Conservation (phyloP, 1,140 invertebrate species). For the Nasonia longicornis region DNA sequence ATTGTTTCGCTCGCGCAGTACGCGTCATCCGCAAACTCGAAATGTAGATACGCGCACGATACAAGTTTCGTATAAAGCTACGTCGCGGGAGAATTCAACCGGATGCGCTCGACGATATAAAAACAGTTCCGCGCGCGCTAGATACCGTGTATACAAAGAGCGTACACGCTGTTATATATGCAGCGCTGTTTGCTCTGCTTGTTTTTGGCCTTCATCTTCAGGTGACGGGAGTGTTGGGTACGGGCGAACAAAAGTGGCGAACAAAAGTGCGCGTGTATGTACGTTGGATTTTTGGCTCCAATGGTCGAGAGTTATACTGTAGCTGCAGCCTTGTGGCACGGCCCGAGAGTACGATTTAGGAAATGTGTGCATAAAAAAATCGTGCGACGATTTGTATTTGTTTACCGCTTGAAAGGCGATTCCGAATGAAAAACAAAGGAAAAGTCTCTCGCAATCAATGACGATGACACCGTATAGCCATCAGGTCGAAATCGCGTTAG, state of each 20-base stretch:
- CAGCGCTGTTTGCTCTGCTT: not conserved
- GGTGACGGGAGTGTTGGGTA: not conserved
- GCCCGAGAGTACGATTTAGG: no score
- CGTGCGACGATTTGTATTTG: no score
- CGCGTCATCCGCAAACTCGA: no score
- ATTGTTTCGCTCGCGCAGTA: no score
- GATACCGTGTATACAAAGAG: no score
- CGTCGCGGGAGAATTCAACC: not conserved
- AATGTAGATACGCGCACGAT: no score
- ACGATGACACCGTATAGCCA: not conserved
- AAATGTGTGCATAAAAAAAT: no score
- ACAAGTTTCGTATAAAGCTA: not conserved
- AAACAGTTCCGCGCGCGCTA: not conserved
- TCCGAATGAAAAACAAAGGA: no score
- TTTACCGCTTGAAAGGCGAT: no score
- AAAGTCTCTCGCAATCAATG: not conserved
- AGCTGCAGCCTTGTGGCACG: not conserved
- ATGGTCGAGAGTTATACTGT: not conserved
- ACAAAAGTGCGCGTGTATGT: not conserved
- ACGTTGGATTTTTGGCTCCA: not conserved
- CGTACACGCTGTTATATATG: not conserved
- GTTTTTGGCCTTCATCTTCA: conserved; percentile 26
- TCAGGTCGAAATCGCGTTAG: not conserved
- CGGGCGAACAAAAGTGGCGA: not conserved
- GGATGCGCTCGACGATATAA: not conserved